Percentiles rank a stretch among this genome's conserved stretches.
phyloP scores from a whole-genome alignment of 2,797 vertebrate genomes.

The Hafferia zeledoni region DNA sequence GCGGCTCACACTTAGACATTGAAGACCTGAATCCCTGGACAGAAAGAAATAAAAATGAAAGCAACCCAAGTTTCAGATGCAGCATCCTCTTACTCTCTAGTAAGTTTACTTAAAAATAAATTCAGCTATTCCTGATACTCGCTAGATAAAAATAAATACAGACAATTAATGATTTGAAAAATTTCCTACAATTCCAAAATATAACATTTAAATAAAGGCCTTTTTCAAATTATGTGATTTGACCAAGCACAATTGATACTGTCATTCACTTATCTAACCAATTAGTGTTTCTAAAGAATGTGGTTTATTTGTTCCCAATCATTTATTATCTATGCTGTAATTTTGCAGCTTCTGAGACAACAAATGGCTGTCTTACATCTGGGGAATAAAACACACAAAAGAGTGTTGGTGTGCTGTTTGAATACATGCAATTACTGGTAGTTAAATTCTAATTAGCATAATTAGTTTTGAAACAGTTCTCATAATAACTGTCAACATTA shows the following conservation, averaged over 20 bases:
- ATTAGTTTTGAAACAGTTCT: constrained; percentile 72
- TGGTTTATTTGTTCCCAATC: constrained; percentile 66
- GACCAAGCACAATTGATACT: constrained; percentile 33
- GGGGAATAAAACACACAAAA: constrained; percentile 65
- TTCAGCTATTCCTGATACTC: neutral
- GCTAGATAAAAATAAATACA: neutral
- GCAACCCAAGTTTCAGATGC: neutral
- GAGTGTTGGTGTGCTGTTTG: constrained; percentile 62
- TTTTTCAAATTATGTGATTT: constrained; percentile 35
- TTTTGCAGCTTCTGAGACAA: constrained; percentile 64
- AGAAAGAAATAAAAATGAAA: neutral
- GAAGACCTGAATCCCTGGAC: neutral
- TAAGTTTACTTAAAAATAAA: neutral
- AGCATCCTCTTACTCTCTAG: neutral
- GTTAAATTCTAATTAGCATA: constrained; percentile 75
- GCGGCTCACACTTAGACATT: neutral
- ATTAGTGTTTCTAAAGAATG: constrained; percentile 65
- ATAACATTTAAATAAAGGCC: constrained; percentile 16
- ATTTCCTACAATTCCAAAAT: neutral
- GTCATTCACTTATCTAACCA: constrained; percentile 56
- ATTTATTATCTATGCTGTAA: constrained; percentile 68
- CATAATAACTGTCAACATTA: constrained; percentile 68
- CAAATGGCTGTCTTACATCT: constrained; percentile 66
- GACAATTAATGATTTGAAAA: neutral
- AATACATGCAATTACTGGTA: constrained; percentile 70